Conservation (phyloP, 1,140 invertebrate genomes). For the Wiebesia pumilae region DNA sequence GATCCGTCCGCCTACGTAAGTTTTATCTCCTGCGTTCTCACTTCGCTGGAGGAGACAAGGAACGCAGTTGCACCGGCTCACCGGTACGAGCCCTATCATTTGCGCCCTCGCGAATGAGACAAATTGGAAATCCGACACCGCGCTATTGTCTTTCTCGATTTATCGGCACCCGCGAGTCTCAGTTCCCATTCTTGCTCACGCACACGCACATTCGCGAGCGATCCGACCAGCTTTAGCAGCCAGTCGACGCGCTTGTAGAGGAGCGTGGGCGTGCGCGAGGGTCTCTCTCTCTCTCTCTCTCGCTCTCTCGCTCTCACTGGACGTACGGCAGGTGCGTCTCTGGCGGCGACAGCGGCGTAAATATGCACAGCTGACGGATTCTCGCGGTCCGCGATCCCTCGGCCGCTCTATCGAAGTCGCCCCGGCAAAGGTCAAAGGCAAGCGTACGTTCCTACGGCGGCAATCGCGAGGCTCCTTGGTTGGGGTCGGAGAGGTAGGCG, state of each 20-base stretch:
- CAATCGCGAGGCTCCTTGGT: too few species aligned
- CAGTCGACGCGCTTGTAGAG: too few species aligned
- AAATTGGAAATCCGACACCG: not conserved
- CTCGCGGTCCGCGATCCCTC: not conserved
- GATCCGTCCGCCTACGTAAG: not conserved
- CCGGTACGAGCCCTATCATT: not conserved
- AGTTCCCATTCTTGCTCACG: not conserved
- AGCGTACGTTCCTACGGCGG: not conserved
- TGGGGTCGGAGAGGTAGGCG: too few species aligned
- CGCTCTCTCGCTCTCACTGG: slow-evolving; percentile 14
- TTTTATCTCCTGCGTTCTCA: too few species aligned
- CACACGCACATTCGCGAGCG: not conserved
- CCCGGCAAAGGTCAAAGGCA: not conserved
- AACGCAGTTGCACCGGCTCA: not conserved
- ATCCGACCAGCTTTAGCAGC: too few species aligned
- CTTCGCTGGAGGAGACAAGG: too few species aligned
- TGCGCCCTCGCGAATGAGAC: not conserved
- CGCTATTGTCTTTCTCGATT: not conserved
- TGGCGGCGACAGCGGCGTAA: not conserved
- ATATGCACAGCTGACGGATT: not conserved
- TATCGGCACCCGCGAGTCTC: too few species aligned
- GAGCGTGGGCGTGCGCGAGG: too few species aligned
- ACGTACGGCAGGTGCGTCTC: not conserved
- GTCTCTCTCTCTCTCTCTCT: slow-evolving; percentile 10
- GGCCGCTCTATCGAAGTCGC: not conserved